phyloP scores from a whole-genome alignment of 2,888 invertebrate genomes.

The Lasioglossum pauxillum region DNA sequence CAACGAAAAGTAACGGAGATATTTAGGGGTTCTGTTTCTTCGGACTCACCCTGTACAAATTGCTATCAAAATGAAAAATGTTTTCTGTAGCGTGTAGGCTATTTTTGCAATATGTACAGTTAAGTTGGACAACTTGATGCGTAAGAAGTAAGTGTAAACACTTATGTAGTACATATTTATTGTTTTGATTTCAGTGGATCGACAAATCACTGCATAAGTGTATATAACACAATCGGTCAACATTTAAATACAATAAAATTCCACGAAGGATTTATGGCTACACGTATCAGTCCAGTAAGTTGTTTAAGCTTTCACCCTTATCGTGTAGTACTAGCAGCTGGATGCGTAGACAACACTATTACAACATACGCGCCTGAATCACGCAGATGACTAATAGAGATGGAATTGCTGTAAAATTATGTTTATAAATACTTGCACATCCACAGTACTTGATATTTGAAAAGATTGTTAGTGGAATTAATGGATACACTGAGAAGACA shows the following conservation, averaged over 20 bases:
- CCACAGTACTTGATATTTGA: constrained; percentile 37
- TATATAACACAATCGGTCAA: constrained; percentile 90
- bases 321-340: constrained; percentile 93
- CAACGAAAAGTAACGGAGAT: no score
- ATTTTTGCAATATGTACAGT: background rate
- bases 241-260: constrained; percentile 92
- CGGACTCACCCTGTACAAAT: no score
- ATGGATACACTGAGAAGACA: constrained; percentile 12
- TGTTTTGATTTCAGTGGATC: constrained; percentile 87
- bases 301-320: constrained; percentile 96
- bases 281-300: constrained; percentile 92
- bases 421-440: constrained; percentile 53
- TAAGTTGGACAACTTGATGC: background rate
- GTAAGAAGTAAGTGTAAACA: background rate
- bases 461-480: constrained; percentile 12
- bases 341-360: constrained; percentile 93
- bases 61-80: no score
- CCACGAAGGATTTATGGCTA: constrained; percentile 96
- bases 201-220: constrained; percentile 91
- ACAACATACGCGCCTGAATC: constrained; percentile 91
- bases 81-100: background rate
- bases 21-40: no score
- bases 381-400: constrained; percentile 88
- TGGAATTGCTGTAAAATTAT: constrained; percentile 78
- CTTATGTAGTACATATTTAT: constrained; percentile 1